These are phyloP conservation scores for Toxotes chatareus DNA, from an alignment of 2,113 vertebrate species.

Conservation along the genomic window DNA sequence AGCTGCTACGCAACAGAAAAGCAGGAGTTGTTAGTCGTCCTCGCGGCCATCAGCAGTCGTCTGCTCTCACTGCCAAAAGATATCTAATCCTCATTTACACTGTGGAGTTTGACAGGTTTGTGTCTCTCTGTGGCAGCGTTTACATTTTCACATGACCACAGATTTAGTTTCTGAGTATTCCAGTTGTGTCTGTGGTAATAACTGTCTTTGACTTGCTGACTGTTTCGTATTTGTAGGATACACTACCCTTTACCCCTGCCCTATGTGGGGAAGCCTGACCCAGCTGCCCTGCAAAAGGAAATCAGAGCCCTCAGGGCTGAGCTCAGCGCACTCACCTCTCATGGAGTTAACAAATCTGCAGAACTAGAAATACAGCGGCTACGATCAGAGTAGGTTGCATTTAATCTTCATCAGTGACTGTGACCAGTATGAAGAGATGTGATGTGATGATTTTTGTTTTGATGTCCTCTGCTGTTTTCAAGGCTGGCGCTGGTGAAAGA, in stretches of 20 bases:
- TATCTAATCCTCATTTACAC: constrained; percentile 97
- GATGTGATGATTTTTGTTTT: not conserved
- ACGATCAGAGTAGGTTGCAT: constrained; percentile 85
- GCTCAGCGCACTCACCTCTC: constrained; percentile 78
- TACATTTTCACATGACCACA: not conserved
- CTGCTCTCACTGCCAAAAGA: constrained; percentile 90
- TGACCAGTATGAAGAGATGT: not conserved
- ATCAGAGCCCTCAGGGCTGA: constrained; percentile 88
- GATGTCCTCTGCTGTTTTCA: not conserved
- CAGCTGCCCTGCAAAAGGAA: constrained; percentile 87
- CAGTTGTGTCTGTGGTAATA: not conserved
- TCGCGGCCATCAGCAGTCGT: constrained; percentile 79
- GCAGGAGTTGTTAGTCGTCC: constrained; percentile 82
- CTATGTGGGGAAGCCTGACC: constrained; percentile 90
- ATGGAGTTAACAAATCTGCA: constrained; percentile 72
- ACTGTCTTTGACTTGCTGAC: not conserved
- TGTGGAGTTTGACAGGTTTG: constrained; percentile 94
- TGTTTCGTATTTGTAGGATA: constrained; percentile 83
- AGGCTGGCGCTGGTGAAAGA: constrained; percentile 85
- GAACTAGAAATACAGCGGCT: constrained; percentile 85
- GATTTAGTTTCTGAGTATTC: not conserved
- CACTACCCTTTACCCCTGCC: constrained; percentile 94
- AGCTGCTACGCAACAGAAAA: constrained; percentile 90
- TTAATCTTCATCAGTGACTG: not conserved
- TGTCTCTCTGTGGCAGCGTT: not conserved